Evolutionary conservation across 1,140 invertebrate species (phyloP).

Genomic region (Gonioctena quinquepunctata): DNA sequence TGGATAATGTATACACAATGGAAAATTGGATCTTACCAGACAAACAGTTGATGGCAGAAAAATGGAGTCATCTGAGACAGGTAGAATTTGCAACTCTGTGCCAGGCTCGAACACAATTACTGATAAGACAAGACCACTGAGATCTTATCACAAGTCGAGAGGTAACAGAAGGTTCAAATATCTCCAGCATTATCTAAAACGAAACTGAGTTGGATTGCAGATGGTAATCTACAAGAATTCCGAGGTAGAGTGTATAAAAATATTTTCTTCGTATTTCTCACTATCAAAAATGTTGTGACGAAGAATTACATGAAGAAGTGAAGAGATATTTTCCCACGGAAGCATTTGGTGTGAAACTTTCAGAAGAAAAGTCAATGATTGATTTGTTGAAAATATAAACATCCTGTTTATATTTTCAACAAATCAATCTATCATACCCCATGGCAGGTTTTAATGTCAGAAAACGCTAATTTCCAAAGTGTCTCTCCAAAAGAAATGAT

Average conservation of each 20-base stretch:
- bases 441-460: no score
- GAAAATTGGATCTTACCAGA: not conserved
- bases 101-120: not conserved
- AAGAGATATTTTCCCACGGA: not conserved
- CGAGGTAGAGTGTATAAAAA: not conserved
- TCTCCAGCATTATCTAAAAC: not conserved
- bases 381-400: no score
- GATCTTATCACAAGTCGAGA: not conserved
- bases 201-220: not conserved
- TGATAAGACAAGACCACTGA: not conserved
- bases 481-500: no score
- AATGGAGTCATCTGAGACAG: not conserved
- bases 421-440: no score
- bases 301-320: not conserved
- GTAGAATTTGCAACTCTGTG: not conserved
- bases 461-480: no score
- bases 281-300: not conserved
- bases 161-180: not conserved
- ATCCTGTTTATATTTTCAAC: no score
- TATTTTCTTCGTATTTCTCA: not conserved
- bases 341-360: not conserved
- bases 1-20: not conserved
- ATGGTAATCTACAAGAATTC: not conserved
- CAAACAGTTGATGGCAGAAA: not conserved
- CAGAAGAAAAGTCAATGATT: no score